Conservation (phyloP, 2,888 invertebrate species). For the Phengaris alcon region DNA sequence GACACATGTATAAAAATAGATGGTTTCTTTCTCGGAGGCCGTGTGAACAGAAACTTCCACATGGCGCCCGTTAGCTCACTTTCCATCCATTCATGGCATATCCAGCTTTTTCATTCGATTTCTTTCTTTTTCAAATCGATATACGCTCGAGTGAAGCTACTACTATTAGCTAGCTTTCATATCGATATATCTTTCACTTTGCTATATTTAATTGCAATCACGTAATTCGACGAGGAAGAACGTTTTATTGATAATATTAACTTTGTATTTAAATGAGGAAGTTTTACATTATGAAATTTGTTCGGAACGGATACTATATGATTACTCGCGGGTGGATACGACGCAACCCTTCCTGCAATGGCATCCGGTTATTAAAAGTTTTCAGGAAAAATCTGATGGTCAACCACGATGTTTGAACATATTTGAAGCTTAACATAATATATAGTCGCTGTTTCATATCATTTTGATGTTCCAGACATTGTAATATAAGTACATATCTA, state of each 20-base stretch:
- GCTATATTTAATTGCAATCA: conserved; percentile 30
- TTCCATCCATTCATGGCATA: conserved; percentile 76
- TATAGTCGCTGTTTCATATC: no score
- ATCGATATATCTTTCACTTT: conserved; percentile 47
- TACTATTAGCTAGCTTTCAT: conserved; percentile 58
- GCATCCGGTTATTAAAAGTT: conserved; percentile 33
- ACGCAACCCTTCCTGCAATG: conserved; percentile 37
- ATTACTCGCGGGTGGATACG: conserved; percentile 40
- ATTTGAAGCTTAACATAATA: no score
- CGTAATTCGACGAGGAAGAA: conserved; percentile 19
- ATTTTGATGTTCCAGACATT: no score
- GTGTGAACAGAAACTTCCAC: conserved; percentile 72
- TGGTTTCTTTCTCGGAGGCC: conserved; percentile 45
- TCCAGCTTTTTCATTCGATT: conserved; percentile 73
- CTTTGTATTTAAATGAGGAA: conserved; percentile 33
- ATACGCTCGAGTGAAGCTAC: conserved; percentile 51
- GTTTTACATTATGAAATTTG: conserved; percentile 36
- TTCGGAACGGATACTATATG: conserved; percentile 38
- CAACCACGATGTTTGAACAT: not conserved
- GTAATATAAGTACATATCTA: no score
- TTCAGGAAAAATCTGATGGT: conserved; percentile 16
- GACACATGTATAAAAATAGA: conserved; percentile 24
- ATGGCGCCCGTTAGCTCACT: conserved; percentile 67
- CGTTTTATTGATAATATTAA: conserved; percentile 21
- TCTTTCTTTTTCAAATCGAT: conserved; percentile 63